Evolutionary conservation across 1,140 invertebrate species (phyloP).

Genomic region (Chymomyza costata): DNA sequence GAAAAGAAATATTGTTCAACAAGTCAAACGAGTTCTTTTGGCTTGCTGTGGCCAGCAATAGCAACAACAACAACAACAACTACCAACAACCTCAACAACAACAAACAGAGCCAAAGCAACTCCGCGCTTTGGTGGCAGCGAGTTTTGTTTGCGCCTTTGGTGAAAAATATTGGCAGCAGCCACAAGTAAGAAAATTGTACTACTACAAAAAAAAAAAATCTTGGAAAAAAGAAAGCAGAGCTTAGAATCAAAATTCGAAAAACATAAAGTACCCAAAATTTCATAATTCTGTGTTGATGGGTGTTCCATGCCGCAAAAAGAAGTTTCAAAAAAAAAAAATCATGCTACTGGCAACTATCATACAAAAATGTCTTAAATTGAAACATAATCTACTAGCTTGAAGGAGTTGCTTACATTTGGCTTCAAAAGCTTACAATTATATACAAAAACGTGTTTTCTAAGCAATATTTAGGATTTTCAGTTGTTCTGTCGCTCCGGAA

Average conservation of each 20-base stretch:
- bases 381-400: no score
- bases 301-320: no score
- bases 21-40: constrained; percentile 74
- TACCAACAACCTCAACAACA: constrained; percentile 18
- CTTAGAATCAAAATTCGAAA: constrained; percentile 8
- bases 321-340: no score
- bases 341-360: no score
- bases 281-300: no score
- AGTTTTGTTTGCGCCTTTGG: constrained; percentile 55
- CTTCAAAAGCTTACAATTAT: no score
- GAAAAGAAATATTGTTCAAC: constrained; percentile 72
- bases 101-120: constrained; percentile 34
- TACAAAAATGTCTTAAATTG: no score
- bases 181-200: constrained; percentile 34
- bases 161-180: constrained; percentile 69
- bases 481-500: no score
- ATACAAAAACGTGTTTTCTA: no score
- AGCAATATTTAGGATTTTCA: no score
- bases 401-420: no score
- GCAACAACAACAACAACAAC: constrained; percentile 17
- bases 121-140: constrained; percentile 43
- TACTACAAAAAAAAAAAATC: constrained; percentile 25
- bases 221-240: constrained; percentile 18
- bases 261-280: constrained; percentile 7
- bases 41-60: constrained; percentile 61